phyloP scores from a whole-genome alignment of 2,888 invertebrate genomes.

The Ecliptopera silaceata region DNA sequence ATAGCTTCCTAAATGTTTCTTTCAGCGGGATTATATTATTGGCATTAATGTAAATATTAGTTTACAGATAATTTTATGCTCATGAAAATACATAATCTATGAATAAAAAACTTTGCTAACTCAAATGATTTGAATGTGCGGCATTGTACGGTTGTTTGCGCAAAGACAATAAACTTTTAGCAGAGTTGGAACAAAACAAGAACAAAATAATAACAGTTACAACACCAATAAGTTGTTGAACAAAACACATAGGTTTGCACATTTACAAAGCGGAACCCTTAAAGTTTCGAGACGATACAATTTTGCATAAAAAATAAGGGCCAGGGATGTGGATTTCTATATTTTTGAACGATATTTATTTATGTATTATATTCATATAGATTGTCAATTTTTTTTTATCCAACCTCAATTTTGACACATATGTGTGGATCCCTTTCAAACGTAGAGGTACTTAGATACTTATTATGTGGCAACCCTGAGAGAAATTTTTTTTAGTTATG shows the following conservation, averaged over 20 bases:
- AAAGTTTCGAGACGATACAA: slow-evolving; percentile 37
- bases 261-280: slow-evolving; percentile 17
- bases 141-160: slow-evolving; percentile 18
- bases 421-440: no score
- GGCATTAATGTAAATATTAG: no score
- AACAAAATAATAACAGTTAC: slow-evolving; percentile 39
- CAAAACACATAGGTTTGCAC: slow-evolving; percentile 66
- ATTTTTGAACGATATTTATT: background rate
- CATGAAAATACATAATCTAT: no score
- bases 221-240: slow-evolving; percentile 63
- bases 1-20: no score
- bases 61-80: no score
- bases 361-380: no score
- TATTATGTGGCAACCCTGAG: no score
- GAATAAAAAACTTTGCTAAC: slow-evolving; percentile 1
- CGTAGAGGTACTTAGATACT: no score
- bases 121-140: slow-evolving; percentile 27
- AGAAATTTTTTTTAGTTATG: no score
- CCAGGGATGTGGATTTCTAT: background rate
- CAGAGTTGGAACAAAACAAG: slow-evolving; percentile 38
- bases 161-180: slow-evolving; percentile 45
- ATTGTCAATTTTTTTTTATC: no score
- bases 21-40: no score
- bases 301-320: background rate
- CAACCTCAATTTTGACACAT: no score